Conservation (phyloP, 2,113 vertebrate species). For the Epinephelus moara region DNA sequence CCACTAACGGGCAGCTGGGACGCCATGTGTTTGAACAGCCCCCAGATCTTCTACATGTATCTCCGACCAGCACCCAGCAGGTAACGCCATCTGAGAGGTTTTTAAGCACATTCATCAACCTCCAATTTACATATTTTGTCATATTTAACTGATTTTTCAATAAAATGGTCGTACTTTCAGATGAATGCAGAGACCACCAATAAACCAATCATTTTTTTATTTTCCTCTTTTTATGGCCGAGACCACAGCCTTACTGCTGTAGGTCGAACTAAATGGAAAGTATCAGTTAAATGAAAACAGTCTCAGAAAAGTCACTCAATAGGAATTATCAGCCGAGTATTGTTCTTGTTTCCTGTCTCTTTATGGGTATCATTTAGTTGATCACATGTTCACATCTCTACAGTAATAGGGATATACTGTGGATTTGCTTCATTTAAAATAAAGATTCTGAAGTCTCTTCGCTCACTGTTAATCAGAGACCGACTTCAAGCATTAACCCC, state of each 20-base stretch:
- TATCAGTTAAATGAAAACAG: not conserved
- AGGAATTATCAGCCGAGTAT: not conserved
- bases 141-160: not conserved
- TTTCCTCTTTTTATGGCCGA: not conserved
- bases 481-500: not conserved
- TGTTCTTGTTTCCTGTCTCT: not conserved
- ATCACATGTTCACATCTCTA: not conserved
- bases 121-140: not conserved
- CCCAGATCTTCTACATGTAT: not conserved
- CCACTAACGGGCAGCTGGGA: not conserved
- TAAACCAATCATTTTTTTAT: not conserved
- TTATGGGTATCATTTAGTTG: not conserved
- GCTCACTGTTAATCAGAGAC: not conserved
- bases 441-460: not conserved
- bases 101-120: not conserved
- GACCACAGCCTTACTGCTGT: not conserved
- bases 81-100: slow-evolving; percentile 1
- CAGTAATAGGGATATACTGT: not conserved
- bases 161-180: not conserved
- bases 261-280: not conserved
- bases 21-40: not conserved
- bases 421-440: not conserved
- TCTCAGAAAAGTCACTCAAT: not conserved
- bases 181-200: not conserved
- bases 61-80: not conserved